Percentiles rank a stretch among this genome's conserved stretches.
Conservation (phyloP, 2,797 vertebrate genomes). For the Acridotheres tristis region DNA sequence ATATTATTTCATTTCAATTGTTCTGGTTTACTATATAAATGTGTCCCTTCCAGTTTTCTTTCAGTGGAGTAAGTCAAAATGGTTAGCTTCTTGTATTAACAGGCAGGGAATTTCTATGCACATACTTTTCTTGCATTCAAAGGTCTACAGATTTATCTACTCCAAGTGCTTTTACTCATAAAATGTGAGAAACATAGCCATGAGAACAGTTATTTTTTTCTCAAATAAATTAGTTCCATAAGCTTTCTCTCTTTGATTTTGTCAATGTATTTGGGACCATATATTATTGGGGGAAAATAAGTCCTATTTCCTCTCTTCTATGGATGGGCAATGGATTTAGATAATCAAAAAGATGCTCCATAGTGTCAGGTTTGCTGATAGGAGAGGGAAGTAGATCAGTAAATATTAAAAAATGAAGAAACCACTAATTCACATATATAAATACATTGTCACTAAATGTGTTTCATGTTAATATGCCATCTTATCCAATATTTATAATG, state of each 20-base stretch:
- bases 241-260: background rate
- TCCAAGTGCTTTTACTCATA: background rate
- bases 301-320: background rate
- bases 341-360: background rate
- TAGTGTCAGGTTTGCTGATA: background rate
- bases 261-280: background rate
- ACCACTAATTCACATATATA: background rate
- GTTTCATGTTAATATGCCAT: background rate
- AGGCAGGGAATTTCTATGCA: background rate
- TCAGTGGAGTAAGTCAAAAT: background rate
- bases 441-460: background rate
- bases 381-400: background rate
- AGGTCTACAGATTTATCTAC: background rate
- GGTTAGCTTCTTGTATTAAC: background rate
- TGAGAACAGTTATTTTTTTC: background rate
- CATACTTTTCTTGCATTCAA: background rate
- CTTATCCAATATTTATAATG: background rate
- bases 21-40: slow-evolving; percentile 17
- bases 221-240: background rate
- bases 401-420: background rate
- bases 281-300: background rate
- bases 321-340: background rate
- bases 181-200: background rate
- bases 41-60: background rate
- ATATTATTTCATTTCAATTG: slow-evolving; percentile 16